Percentiles rank a stretch among this genome's conserved stretches.
Conservation (phyloP, 2,888 invertebrate species). For the Cephus pygmeus region DNA sequence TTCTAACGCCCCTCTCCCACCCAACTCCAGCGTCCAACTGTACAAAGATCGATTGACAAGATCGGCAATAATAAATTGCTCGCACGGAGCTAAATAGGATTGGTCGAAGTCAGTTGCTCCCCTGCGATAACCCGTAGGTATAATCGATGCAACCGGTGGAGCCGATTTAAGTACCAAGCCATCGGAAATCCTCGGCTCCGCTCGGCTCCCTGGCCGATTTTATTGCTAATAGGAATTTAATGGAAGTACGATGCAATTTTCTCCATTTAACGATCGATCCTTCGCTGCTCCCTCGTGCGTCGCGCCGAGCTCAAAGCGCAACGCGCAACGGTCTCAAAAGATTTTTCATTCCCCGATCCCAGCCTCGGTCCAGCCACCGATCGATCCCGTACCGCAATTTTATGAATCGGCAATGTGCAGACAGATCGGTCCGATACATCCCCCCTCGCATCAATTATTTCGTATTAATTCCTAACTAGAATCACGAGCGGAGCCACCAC, state of each 20-base stretch:
- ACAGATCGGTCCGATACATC: neutral
- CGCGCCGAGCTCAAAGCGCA: neutral
- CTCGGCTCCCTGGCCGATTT: constrained; percentile 40
- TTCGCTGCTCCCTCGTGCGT: constrained; percentile 7
- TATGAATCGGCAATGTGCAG: neutral
- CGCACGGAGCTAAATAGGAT: neutral
- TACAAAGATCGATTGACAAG: neutral
- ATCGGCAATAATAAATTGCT: neutral
- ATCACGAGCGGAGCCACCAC: neutral
- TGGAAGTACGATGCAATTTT: constrained; percentile 47
- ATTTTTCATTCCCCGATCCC: neutral
- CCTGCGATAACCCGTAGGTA: neutral
- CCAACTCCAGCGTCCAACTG: neutral
- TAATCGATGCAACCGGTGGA: constrained; percentile 26
- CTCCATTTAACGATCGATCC: constrained; percentile 41
- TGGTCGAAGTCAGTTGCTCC: neutral
- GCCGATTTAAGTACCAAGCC: constrained; percentile 13
- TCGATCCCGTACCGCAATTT: too few relatives aligned
- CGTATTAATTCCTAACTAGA: neutral
- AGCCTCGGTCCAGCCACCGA: too few relatives aligned
- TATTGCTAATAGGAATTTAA: constrained; percentile 58
- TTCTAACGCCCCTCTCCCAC: too few relatives aligned
- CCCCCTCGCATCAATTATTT: neutral
- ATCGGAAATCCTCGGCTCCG: constrained; percentile 25
- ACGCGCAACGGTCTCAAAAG: neutral